Percentiles rank a stretch among this genome's conserved stretches.
These are phyloP conservation scores for Bellardia pandia DNA, from an alignment of 2,888 invertebrate genomes.

Conservation along the genomic window DNA sequence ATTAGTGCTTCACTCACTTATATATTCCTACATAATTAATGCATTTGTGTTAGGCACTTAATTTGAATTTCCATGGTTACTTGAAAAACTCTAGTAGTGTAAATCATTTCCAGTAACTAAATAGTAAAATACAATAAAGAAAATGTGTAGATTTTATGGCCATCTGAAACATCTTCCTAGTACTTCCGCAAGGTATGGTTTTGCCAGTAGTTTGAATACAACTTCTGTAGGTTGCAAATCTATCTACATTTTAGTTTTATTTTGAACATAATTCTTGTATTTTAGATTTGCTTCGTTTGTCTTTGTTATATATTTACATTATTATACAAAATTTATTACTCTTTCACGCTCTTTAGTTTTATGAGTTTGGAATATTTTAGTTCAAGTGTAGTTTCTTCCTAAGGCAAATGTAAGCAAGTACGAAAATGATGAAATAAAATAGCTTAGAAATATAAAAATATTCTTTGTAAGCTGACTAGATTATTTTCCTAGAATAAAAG, in stretches of 20 bases:
- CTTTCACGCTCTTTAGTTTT: constrained; percentile 30
- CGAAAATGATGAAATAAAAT: neutral
- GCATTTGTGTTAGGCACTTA: constrained; percentile 40
- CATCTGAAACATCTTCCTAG: constrained; percentile 6
- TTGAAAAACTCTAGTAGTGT: neutral
- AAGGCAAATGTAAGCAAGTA: neutral
- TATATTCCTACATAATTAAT: constrained; percentile 10
- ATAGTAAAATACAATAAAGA: neutral
- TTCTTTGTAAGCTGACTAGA: too few species aligned
- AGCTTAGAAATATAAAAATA: neutral
- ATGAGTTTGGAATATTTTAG: neutral
- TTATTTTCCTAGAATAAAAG: too few species aligned
- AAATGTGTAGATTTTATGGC: constrained; percentile 34
- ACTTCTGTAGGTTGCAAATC: neutral
- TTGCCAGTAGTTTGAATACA: neutral
- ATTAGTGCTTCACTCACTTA: neutral
- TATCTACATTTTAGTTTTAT: constrained; percentile 8
- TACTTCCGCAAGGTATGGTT: neutral
- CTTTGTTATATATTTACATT: neutral
- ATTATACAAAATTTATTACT: constrained; percentile 15
- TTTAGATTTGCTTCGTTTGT: neutral
- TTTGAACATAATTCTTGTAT: neutral
- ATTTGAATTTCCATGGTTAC: constrained; percentile 45
- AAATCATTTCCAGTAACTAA: constrained; percentile 29
- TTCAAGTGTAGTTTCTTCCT: neutral